phyloP scores from a whole-genome alignment of 2,888 invertebrate species.

The Cetonia aurata region DNA sequence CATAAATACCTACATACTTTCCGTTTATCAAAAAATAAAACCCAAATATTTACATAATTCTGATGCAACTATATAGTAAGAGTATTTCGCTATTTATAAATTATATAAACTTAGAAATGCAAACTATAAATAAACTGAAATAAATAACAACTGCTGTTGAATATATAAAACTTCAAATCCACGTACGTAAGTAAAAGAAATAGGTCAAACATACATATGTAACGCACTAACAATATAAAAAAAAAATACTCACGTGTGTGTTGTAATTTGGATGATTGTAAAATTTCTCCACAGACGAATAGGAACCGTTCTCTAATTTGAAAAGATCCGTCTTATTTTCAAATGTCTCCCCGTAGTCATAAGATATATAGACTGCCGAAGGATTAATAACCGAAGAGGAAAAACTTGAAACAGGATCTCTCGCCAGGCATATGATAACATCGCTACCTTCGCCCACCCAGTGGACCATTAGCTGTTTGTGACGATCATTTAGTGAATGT shows the following conservation, averaged over 20 bases:
- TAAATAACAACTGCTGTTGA: too few relatives aligned
- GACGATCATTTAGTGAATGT: constrained; percentile 84
- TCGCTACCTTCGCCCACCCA: constrained; percentile 92
- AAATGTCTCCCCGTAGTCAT: constrained; percentile 88
- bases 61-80: too few relatives aligned
- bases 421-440: constrained; percentile 88
- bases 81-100: too few relatives aligned
- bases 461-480: constrained; percentile 91
- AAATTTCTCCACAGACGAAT: constrained; percentile 85
- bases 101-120: too few relatives aligned
- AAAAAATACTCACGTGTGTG: constrained; percentile 77
- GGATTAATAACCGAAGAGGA: constrained; percentile 67
- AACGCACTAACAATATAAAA: too few relatives aligned
- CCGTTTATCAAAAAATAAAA: too few relatives aligned
- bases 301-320: constrained; percentile 69
- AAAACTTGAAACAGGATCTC: constrained; percentile 74
- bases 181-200: too few relatives aligned
- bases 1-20: too few relatives aligned
- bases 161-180: too few relatives aligned
- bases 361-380: constrained; percentile 87
- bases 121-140: too few relatives aligned
- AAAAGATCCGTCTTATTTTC: constrained; percentile 80
- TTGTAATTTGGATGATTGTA: constrained; percentile 86
- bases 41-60: too few relatives aligned
- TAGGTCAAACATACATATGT: too few relatives aligned